Percentiles rank a stretch among this genome's conserved stretches.
phyloP scores from a whole-genome alignment of 2,797 vertebrate species.

The Neoniphon sammara region DNA sequence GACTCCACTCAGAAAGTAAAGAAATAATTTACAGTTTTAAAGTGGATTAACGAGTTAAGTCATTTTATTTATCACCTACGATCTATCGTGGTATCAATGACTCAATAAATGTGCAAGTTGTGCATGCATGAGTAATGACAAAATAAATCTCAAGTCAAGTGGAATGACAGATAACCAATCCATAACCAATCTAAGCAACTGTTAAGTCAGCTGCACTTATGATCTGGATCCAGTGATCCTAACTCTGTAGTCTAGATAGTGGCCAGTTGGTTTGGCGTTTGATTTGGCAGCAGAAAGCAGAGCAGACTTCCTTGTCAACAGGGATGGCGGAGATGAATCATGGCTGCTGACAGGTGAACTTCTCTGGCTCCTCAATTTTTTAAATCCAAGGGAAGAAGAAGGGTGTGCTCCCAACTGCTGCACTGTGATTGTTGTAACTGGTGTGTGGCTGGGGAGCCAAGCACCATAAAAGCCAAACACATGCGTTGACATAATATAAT shows the following conservation, averaged over 20 bases:
- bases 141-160: conserved; percentile 9
- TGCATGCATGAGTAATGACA: conserved; percentile 9
- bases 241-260: background rate
- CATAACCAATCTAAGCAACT: background rate
- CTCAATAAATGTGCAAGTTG: background rate
- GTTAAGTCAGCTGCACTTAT: background rate
- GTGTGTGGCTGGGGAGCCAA: conserved; percentile 38
- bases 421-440: conserved; percentile 14
- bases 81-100: no score
- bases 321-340: conserved; percentile 27
- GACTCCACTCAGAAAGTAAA: background rate
- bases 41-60: no score
- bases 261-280: background rate
- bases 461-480: conserved; percentile 56
- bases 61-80: no score
- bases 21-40: background rate
- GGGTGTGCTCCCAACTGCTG: conserved; percentile 18
- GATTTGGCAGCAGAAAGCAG: conserved; percentile 12
- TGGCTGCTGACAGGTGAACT: conserved; percentile 51
- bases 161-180: conserved; percentile 6
- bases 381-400: conserved; percentile 14
- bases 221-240: conserved; percentile 15
- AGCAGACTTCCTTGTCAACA: conserved; percentile 26
- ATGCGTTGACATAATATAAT: conserved; percentile 60
- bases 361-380: conserved; percentile 27